Evolutionary conservation across 2,797 vertebrate species (phyloP).

Genomic region (Labroides dimidiatus): DNA sequence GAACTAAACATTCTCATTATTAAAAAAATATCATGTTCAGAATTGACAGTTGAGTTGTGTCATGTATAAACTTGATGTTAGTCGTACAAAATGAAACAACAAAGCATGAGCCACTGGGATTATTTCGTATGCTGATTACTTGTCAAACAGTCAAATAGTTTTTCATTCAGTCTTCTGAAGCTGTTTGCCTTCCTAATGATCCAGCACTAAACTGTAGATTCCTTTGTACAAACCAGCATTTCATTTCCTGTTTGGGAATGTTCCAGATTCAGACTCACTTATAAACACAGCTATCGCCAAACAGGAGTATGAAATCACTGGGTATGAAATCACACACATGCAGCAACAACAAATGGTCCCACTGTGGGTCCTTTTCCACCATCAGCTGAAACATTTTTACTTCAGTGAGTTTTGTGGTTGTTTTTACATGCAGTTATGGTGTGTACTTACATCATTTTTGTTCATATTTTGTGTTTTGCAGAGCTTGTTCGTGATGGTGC

Average conservation of each 20-base stretch:
- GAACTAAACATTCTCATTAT: neutral
- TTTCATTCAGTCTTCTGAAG: slow-evolving; percentile 30
- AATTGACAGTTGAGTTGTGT: neutral
- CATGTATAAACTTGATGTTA: no score
- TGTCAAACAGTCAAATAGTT: slow-evolving; percentile 11
- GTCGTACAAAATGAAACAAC: slow-evolving; percentile 3
- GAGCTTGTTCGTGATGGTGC: slow-evolving; percentile 77
- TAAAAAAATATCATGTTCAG: neutral
- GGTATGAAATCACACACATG: slow-evolving; percentile 7
- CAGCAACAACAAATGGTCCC: slow-evolving; percentile 17
- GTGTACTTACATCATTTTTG: slow-evolving; percentile 31
- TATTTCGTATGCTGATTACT: slow-evolving; percentile 26
- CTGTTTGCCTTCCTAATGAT: neutral
- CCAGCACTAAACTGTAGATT: no score
- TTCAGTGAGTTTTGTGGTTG: no score
- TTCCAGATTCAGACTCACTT: slow-evolving; percentile 5
- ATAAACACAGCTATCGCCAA: no score
- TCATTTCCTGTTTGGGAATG: slow-evolving; percentile 28
- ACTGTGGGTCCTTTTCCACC: no score
- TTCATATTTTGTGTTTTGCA: slow-evolving; percentile 56
- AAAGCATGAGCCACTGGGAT: slow-evolving; percentile 2
- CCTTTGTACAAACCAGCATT: neutral
- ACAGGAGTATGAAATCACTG: slow-evolving; percentile 1
- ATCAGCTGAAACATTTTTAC: no score
- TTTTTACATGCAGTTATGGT: no score